These are phyloP conservation scores for Hydrolagus affinis DNA, from an alignment of 2,113 vertebrate genomes.

Conservation along the genomic window DNA sequence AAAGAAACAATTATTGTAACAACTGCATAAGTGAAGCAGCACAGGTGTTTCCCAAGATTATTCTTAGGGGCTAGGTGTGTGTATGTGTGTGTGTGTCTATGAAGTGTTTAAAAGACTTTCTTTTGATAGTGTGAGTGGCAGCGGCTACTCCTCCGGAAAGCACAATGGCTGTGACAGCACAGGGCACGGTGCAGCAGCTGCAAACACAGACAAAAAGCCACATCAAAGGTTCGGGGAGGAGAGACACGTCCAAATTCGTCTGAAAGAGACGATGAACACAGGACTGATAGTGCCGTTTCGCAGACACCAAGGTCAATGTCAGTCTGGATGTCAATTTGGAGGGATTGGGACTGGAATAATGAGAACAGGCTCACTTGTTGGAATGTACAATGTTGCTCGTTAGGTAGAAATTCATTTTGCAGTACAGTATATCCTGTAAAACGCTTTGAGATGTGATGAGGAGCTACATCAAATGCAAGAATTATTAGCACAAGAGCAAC, in stretches of 20 bases:
- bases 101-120: neutral
- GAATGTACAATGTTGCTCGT: too few species aligned
- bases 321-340: neutral
- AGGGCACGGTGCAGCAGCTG: constrained; percentile 37
- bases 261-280: constrained; percentile 23
- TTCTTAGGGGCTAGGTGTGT: neutral
- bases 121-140: neutral
- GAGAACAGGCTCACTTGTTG: neutral
- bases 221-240: constrained; percentile 50
- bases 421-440: too few species aligned
- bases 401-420: too few species aligned
- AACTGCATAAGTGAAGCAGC: neutral
- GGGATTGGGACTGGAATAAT: neutral
- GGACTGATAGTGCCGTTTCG: constrained; percentile 35
- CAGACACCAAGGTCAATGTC: constrained; percentile 25
- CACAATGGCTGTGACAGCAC: constrained; percentile 37
- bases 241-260: constrained; percentile 39
- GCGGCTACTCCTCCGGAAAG: constrained; percentile 32
- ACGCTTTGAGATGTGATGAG: too few species aligned
- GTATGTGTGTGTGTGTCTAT: too few species aligned
- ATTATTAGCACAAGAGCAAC: too few species aligned
- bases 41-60: constrained; percentile 3
- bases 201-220: constrained; percentile 46
- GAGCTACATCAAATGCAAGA: too few species aligned
- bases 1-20: constrained; percentile 14